These are phyloP conservation scores for Nicator chloris DNA, from an alignment of 2,113 vertebrate genomes.

Conservation along the genomic window DNA sequence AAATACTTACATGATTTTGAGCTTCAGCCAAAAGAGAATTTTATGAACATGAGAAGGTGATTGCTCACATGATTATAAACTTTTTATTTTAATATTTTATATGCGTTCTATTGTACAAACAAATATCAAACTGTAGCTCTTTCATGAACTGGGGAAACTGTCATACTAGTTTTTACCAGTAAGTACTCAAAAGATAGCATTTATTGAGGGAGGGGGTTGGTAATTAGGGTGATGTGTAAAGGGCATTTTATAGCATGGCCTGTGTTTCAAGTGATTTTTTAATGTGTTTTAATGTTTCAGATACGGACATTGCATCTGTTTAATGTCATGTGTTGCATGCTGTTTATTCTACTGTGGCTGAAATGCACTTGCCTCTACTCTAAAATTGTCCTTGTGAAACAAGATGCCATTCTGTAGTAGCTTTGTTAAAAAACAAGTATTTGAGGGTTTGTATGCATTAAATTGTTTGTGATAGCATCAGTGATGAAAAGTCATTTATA, in stretches of 20 bases:
- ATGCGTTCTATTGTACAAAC: not conserved
- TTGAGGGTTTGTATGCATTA: slow-evolving; percentile 35
- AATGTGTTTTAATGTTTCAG: slow-evolving; percentile 21
- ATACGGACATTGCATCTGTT: slow-evolving; percentile 17
- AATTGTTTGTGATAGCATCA: slow-evolving; percentile 18
- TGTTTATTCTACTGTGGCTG: slow-evolving; percentile 13
- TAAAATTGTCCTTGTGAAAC: slow-evolving; percentile 26
- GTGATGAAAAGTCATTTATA: not conserved
- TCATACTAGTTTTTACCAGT: slow-evolving; percentile 4
- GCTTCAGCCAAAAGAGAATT: not conserved
- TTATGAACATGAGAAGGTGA: not conserved
- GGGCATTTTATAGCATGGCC: slow-evolving; percentile 61
- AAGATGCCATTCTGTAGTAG: slow-evolving; percentile 46
- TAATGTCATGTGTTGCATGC: slow-evolving; percentile 48
- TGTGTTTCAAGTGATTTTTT: slow-evolving; percentile 13
- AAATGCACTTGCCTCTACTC: slow-evolving; percentile 45
- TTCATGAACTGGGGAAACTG: not conserved
- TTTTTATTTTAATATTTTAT: not conserved
- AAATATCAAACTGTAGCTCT: not conserved
- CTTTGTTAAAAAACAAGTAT: slow-evolving; percentile 17
- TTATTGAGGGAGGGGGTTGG: not conserved
- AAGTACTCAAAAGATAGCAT: not conserved
- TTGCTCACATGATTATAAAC: not conserved
- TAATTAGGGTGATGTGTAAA: not conserved
- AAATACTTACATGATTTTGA: not conserved